Evolutionary conservation across 2,797 vertebrate species (phyloP).

Genomic region (Gila robusta): DNA sequence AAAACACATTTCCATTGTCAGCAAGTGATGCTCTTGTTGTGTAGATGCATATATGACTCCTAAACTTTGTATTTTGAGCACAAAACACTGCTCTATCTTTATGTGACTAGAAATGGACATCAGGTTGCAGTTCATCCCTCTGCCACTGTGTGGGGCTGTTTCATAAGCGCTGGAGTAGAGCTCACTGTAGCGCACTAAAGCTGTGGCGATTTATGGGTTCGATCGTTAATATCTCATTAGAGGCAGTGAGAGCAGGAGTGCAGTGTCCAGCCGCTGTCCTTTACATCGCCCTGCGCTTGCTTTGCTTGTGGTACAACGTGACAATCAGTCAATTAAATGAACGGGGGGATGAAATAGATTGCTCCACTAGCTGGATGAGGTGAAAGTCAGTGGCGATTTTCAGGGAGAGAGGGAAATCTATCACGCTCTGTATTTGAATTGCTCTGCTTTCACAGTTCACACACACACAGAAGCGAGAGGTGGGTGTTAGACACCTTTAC

Average conservation of each 20-base stretch:
- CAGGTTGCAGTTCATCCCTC: background rate
- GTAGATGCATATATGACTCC: too few species aligned
- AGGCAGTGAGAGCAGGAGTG: background rate
- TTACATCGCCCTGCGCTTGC: constrained; percentile 62
- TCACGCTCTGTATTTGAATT: constrained; percentile 55
- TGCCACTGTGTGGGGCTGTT: constrained; percentile 53
- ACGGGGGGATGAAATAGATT: constrained; percentile 65
- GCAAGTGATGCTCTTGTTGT: background rate
- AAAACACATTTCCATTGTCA: background rate
- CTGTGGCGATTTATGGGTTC: constrained; percentile 2
- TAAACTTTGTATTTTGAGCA: background rate
- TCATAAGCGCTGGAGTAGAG: background rate
- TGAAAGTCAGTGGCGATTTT: constrained; percentile 67
- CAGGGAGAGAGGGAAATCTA: constrained; percentile 9
- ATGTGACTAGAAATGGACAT: background rate
- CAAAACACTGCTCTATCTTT: background rate
- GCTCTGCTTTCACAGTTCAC: constrained; percentile 2
- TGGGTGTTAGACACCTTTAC: background rate
- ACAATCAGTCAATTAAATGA: constrained; percentile 68
- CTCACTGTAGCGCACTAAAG: background rate
- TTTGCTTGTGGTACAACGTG: constrained; percentile 63
- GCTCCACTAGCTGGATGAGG: constrained; percentile 54
- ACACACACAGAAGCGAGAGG: background rate
- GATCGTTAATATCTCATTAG: constrained; percentile 50
- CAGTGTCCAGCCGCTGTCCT: constrained; percentile 31